Base-by-base conservation (phyloP, 35 echinoderm and acorn worm genomes). In the Heliocidaris erythrogramma region DNA sequence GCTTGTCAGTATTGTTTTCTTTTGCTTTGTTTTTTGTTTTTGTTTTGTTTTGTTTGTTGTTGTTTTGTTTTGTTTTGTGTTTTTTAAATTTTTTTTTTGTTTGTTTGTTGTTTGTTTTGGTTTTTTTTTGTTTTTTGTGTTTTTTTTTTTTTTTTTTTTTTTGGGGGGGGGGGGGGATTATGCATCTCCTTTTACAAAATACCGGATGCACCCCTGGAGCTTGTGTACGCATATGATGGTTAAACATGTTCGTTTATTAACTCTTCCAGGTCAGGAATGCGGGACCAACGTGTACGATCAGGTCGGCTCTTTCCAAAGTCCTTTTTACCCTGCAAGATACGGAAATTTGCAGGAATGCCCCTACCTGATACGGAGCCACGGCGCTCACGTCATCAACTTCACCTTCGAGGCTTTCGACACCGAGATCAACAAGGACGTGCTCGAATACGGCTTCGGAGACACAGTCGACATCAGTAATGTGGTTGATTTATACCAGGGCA, bases 391-490 rank as follows among this genome's bases (percentile, higher is more conserved):
- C 32, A 94, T 94, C 35, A 94, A 85, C 71, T 94, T 94, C 85
- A 94, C 94, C 2, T 32, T 94, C 85, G 86, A 85, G 27, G 94
- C 17, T 17, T 94, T 94, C 94, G 49, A 52, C 84, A 94, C 94
- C 5, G 94, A 94, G 10, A 21, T 86, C 27, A 52, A 86, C 47
- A 94, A 94, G n/a, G 94, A 94, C 86, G 30, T 59, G n/a, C 94
- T 94, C 9, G 94, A 94, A 47, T 94, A 88, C n/a, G 94, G 94
- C 17, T 31, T 13, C 49, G 94, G 94, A 52, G 71, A 85, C 31
- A 59, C 71, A 29, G 94, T 87, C 12, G 94, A 94, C 85, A 90
- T 94, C 35, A 52, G n/a, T 18, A 21, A 35, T 3, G 5, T 52
- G 5, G 48, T 0, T 4, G 30, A 48, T 3, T 2, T 53, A 0